Evolutionary conservation across 2,797 vertebrate genomes (phyloP).

Genomic region (Phalloptychus januarius): DNA sequence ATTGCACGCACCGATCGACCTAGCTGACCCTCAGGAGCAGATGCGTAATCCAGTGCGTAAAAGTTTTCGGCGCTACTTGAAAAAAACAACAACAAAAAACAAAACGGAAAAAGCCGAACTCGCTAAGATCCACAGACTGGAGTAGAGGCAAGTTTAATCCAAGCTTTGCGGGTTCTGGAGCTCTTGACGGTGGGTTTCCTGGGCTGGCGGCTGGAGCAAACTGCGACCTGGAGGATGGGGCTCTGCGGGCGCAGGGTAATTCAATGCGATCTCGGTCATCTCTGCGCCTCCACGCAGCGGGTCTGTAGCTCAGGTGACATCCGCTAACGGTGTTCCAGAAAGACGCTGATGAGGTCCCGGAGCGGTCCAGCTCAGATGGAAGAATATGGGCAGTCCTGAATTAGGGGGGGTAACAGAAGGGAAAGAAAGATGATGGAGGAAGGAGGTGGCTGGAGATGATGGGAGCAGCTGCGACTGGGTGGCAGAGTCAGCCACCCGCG

Average conservation of each 20-base stretch:
- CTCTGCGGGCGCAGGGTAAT: conserved; percentile 73
- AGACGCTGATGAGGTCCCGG: conserved; percentile 64
- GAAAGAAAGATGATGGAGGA: conserved; percentile 55
- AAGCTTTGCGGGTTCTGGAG: conserved; percentile 57
- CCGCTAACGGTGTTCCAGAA: conserved; percentile 62
- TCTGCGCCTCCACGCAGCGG: conserved; percentile 70
- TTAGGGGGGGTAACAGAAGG: conserved; percentile 48
- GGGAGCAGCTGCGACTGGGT: conserved; percentile 79
- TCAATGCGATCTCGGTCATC: conserved; percentile 76
- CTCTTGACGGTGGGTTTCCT: conserved; percentile 69
- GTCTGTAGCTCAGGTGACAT: conserved; percentile 69
- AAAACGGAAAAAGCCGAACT: background rate
- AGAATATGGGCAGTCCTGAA: conserved; percentile 64
- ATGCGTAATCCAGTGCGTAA: conserved; percentile 70
- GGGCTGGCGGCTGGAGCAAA: conserved; percentile 67
- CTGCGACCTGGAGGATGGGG: conserved; percentile 66
- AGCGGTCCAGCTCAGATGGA: conserved; percentile 76
- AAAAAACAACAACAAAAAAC: background rate
- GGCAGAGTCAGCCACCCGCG: conserved; percentile 79
- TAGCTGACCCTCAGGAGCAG: conserved; percentile 53
- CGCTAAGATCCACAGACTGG: conserved; percentile 27
- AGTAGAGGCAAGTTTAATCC: conserved; percentile 59
- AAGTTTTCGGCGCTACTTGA: conserved; percentile 42
- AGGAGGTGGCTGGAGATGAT: conserved; percentile 65
- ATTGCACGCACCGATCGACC: conserved; percentile 57